Evolutionary conservation across 2,797 vertebrate species (phyloP).

Genomic region (Cryptoblepharus egeriae): DNA sequence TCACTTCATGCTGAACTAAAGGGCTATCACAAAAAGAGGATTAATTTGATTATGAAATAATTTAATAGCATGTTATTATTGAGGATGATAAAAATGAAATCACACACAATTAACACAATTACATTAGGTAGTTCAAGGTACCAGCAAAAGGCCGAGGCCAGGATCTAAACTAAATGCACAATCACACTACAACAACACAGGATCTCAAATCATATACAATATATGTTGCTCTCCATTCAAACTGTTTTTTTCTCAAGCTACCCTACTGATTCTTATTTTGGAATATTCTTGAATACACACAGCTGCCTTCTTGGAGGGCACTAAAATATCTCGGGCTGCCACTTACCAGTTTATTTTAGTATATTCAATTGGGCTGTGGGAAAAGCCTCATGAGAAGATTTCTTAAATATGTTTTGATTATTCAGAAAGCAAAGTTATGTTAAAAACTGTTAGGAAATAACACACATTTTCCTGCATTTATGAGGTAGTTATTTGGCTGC

Average conservation of each 20-base stretch:
- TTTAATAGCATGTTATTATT: not conserved
- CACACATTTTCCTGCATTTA: no score
- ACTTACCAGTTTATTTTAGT: not conserved
- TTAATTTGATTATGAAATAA: not conserved
- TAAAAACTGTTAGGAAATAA: not conserved
- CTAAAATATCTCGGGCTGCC: not conserved
- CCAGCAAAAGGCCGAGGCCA: not conserved
- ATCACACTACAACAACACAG: not conserved
- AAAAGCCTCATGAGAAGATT: not conserved
- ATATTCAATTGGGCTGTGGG: not conserved
- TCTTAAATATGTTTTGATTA: not conserved
- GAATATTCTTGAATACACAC: not conserved
- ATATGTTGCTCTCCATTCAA: not conserved
- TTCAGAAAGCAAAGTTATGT: not conserved
- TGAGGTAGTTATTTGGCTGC: no score
- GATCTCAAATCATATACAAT: not conserved
- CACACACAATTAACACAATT: not conserved
- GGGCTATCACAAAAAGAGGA: not conserved
- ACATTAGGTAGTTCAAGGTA: not conserved
- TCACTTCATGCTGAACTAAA: not conserved
- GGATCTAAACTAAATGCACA: not conserved
- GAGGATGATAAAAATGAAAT: slow-evolving; percentile 3
- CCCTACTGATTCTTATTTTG: not conserved
- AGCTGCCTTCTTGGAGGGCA: not conserved
- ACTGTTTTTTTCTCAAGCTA: not conserved